Evolutionary conservation across 1,140 invertebrate genomes (phyloP), one percentile per base, ranked within the genome.

Genomic region (Vollenhovia emeryi): DNA sequence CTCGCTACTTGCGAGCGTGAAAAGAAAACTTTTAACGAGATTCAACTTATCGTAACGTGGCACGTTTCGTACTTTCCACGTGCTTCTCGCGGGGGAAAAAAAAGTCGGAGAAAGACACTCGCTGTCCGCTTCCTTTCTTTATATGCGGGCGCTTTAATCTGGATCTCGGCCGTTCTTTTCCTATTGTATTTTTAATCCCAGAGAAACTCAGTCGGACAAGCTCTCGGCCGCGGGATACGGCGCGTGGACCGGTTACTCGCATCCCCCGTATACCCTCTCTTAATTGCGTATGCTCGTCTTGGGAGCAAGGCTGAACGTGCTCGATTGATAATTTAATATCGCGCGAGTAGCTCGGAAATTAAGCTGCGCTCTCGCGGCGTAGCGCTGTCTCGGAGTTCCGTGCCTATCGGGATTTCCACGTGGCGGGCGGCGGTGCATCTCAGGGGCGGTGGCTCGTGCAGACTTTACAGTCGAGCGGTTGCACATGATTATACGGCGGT

Each of bases 251-350:
- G 45, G 8, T 71, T 71, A 33, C 18, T 59, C 33, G 48, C 76
- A 18, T 68, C 50, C 55, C n/a, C 48, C 9, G 13, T 43, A 21
- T 15, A 21, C 36, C n/a, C 30, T 33, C 15, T 21, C 40, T 30
- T 15, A 33, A 57, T 18, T n/a, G 27, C 50, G 78, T 21, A 24
- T 43, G 66, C 48, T 52, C 64, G 62, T 45, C 13, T 43, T 55
- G 78, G 64, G 78, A 80, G n/a, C 45, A 43, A 71, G 36, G 24
- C 27, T 18, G 66, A 57, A 82, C 40, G 78, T 75, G 86, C 86
- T 57, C 86, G 74, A 88, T 88, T 88, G 86, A 87, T 88, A 76
- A 88, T 88, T 88, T 88, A 88, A 76, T 84, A 79, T 87, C 68
- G 86, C 86, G 78, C 87, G 87, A 88, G 69, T 88, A 88, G 78